Evolutionary conservation across 2,113 vertebrate genomes (phyloP), one percentile per base, ranked within the genome.

Genomic region (Callochromis pleurospilus): DNA sequence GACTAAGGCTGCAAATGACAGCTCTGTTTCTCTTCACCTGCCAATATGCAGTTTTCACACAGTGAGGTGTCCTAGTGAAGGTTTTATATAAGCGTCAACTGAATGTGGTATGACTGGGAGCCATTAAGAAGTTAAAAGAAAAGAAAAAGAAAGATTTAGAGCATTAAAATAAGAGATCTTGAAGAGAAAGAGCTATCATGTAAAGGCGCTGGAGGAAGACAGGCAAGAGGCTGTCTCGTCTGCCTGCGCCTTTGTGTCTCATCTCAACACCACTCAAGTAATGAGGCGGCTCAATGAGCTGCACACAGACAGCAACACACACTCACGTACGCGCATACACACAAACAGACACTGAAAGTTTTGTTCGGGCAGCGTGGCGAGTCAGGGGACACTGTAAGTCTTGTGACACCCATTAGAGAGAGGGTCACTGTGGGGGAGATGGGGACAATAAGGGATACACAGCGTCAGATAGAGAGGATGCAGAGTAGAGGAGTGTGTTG

Each of bases 351-450:
- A 95, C 90, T 90, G 85, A 79, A 70, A 89, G 83, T 90, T 92
- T 88, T 95, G 92, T 95, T 93, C 85, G 21, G 84, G 13, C 87
- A 21, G 88, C 8, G 53, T 80, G 83, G 87, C 87, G 73, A 55
- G 88, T 90, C 88, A 89, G 85, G 6, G 89, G 84, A 89, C 55
- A 80, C 51, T 80, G 88, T 36, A 24, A 85, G 92, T 94, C 93
- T 95, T 93, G 94, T 95, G 94, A 95, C 93, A 93, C 56, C 89
- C 91, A 92, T 95, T 93, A 93, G 73, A 62, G 58, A 73, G 38
- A 17, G 81, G 93, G 94, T 90, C 88, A 87, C 49, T 54, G 79
- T 79, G 55, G 86, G 70, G 86, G 87, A 49, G 88, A 79, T 2
- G 45, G 31, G 26, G 45, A 90, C 84, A 91, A 93, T 90, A 84